Evolutionary conservation across 1,140 invertebrate genomes (phyloP).

Genomic region (Olivierus martensii): DNA sequence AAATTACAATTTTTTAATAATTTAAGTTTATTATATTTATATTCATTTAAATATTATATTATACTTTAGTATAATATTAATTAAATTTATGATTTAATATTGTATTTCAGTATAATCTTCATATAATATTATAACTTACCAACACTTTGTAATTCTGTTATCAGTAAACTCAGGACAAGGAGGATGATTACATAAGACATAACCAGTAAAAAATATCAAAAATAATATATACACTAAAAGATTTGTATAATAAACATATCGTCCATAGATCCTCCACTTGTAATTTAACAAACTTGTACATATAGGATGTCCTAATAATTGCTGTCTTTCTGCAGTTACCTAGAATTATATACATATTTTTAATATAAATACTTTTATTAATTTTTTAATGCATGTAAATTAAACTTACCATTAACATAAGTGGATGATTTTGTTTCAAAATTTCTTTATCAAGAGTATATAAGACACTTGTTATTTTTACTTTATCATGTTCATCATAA

Average conservation of each 20-base stretch:
- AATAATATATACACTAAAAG: constrained; percentile 35
- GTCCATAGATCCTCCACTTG: constrained; percentile 37
- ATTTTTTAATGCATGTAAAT: too few species aligned
- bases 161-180: constrained; percentile 19
- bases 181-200: constrained; percentile 28
- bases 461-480: constrained; percentile 21
- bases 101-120: too few species aligned
- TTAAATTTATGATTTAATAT: too few species aligned
- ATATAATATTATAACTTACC: constrained; percentile 2
- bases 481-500: constrained; percentile 27
- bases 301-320: constrained; percentile 36
- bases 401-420: constrained; percentile 36
- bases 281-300: constrained; percentile 33
- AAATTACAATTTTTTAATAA: too few species aligned
- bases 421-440: constrained; percentile 37
- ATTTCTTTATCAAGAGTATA: constrained; percentile 30
- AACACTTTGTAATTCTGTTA: constrained; percentile 2
- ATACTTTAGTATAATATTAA: too few species aligned
- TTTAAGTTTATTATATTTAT: too few species aligned
- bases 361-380: too few species aligned
- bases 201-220: constrained; percentile 34
- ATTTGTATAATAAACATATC: constrained; percentile 38
- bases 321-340: constrained; percentile 23
- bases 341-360: background rate
- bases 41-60: too few species aligned